Evolutionary conservation across 37 sponge, comb jelly and placozoan genomes (phyloP), one percentile per base, ranked within the genome.

Genomic region (Agelas oroides): DNA sequence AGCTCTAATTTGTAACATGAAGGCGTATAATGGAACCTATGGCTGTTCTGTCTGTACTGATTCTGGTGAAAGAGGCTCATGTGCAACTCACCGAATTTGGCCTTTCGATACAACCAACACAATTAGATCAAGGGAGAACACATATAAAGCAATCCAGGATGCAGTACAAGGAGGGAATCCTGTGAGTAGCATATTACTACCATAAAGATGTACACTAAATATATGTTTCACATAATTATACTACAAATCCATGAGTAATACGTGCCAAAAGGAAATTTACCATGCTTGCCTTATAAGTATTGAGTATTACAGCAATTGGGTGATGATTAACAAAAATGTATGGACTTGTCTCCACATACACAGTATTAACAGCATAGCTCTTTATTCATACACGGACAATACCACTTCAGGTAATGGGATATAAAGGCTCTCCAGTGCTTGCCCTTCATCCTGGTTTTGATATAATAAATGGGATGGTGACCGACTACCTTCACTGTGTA

Each of bases 1-100:
- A 59, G 76, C 76, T 21, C 31, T 30, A 21, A 34, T 76, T 59
- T 28, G 59, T 5, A 76, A 76, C 57, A 67, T 67, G 69, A 67
- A 67, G 69, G 34, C 19, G 2, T 67, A 28, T 32, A 67, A 67
- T 25, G 69, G 69, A 27, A 34, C 31, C 19, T 67, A 67, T 31
- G 20, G 34, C 34, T 67, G 69, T 32, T 67, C 19, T 67, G 30
- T 31, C n/a, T 67, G 69, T 12, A 32, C n/a, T 33, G 69, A 67
- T 31, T 19, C n/a, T 25, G 69, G 69, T 33, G 69, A 67, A 33
- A 2, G 12, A 67, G 34, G 69, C 6, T 25, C 34, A 25, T 19
- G 19, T 31, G 1, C 34, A 67, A 25, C 28, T 2, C 31, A 67
- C 20, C 30, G 69, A 18, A 19, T 33, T 31, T 67, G 69, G 69